Conservation (phyloP, 2,113 vertebrate genomes). For the Origma solitaria region DNA sequence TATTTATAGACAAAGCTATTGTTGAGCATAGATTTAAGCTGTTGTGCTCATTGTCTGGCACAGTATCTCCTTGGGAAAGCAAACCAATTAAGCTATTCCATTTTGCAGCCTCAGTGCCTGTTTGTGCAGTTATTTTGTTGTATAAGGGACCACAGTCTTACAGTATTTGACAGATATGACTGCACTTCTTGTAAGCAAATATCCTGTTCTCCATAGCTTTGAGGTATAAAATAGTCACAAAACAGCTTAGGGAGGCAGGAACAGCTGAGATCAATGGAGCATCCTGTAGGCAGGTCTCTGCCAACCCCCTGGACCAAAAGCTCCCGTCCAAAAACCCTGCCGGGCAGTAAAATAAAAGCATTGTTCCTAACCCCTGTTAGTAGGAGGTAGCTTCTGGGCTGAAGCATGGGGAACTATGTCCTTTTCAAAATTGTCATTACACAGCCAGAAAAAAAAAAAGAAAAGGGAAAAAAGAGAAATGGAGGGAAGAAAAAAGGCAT, state of each 20-base stretch:
- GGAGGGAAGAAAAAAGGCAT: neutral
- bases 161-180: neutral
- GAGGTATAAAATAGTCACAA: neutral
- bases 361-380: neutral
- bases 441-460: neutral
- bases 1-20: constrained; percentile 8
- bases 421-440: neutral
- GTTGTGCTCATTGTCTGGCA: neutral
- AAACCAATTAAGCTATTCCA: constrained; percentile 6
- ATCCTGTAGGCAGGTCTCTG: neutral
- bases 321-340: neutral
- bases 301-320: neutral
- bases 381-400: neutral
- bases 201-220: neutral
- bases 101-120: neutral
- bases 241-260: neutral
- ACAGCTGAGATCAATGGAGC: neutral
- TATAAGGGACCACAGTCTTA: neutral
- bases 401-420: neutral
- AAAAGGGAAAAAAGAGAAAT: neutral
- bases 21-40: neutral
- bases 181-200: neutral
- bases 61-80: neutral
- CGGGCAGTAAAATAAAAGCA: neutral
- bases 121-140: neutral